These are phyloP conservation scores for Takifugu rubripes DNA, from an alignment of 2,797 vertebrate genomes.

Conservation along the genomic window DNA sequence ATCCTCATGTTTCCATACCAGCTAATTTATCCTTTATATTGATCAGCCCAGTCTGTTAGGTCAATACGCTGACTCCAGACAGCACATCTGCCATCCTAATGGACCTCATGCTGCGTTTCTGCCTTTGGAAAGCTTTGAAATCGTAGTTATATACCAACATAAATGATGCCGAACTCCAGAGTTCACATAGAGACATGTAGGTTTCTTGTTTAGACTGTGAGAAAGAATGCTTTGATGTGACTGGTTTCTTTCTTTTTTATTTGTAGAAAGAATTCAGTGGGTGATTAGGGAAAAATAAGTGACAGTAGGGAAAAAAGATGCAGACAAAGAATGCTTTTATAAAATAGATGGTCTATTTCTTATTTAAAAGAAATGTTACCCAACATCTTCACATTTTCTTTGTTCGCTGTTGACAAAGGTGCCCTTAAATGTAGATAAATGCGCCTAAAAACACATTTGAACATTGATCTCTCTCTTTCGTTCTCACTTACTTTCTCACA, in stretches of 20 bases:
- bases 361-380: too few relatives aligned
- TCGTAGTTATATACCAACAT: conserved; percentile 8
- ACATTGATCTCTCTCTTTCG: neutral
- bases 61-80: too few relatives aligned
- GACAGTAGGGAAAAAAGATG: neutral
- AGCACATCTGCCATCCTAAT: neutral
- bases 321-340: neutral
- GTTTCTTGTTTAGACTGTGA: neutral
- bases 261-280: too few relatives aligned
- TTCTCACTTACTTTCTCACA: neutral
- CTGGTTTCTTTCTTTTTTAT: neutral
- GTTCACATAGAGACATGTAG: neutral
- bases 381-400: conserved; percentile 29
- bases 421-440: neutral
- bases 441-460: neutral
- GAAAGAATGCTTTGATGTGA: neutral
- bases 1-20: too few relatives aligned
- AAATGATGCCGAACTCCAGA: conserved; percentile 31
- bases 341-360: too few relatives aligned
- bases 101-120: conserved; percentile 12
- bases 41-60: too few relatives aligned
- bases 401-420: conserved; percentile 27
- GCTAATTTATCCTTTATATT: too few relatives aligned
- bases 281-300: too few relatives aligned
- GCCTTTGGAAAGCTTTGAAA: conserved; percentile 18